These are phyloP conservation scores for Eospalax fontanierii DNA, from an alignment of 2,797 vertebrate genomes.

Conservation along the genomic window DNA sequence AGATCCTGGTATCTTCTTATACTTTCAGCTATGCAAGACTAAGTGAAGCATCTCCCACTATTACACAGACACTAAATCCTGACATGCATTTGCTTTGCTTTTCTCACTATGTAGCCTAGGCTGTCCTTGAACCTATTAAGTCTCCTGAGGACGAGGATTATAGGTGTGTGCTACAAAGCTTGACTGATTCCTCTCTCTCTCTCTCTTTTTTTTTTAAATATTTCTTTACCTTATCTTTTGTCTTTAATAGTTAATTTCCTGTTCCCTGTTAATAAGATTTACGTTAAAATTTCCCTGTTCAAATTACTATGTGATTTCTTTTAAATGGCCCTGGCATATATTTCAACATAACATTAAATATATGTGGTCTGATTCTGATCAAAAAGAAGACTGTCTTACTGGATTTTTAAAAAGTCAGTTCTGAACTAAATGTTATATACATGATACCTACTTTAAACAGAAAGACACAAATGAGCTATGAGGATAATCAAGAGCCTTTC, in stretches of 20 bases:
- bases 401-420: not conserved
- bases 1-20: constrained; percentile 12
- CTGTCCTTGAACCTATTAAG: not conserved
- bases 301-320: constrained; percentile 9
- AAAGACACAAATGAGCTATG: not conserved
- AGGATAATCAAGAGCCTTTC: not conserved
- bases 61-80: constrained; percentile 45
- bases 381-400: constrained; percentile 40
- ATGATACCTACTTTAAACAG: constrained; percentile 7
- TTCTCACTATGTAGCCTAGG: not conserved
- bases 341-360: constrained; percentile 57
- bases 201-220: not conserved
- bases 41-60: not conserved
- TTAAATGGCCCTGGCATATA: constrained; percentile 13
- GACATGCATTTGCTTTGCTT: constrained; percentile 15
- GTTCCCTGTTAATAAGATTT: constrained; percentile 30
- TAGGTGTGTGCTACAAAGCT: not conserved
- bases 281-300: constrained; percentile 29
- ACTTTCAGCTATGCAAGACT: not conserved
- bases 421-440: constrained; percentile 7
- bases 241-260: constrained; percentile 2
- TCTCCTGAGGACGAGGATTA: not conserved
- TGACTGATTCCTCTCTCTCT: not conserved
- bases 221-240: constrained; percentile 60
- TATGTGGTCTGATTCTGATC: constrained; percentile 38